Base-by-base conservation (phyloP, 2,888 invertebrate species). In the Lomographa bimaculata region DNA sequence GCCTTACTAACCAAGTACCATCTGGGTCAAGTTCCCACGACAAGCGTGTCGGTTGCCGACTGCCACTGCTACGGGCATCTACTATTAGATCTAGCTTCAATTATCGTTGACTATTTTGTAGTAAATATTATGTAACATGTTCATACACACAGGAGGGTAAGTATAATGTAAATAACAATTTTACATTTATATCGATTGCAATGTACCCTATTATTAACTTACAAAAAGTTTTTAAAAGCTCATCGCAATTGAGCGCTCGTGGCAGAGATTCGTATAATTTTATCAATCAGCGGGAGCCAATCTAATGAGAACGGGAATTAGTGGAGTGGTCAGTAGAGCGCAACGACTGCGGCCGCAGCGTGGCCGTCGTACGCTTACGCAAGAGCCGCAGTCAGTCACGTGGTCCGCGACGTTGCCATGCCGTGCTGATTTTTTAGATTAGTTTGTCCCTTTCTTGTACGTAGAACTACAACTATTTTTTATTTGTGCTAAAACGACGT, bases 21-120 rank as follows among this genome's bases (percentile, higher is more conserved):
- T n/a, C 79, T 87, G 74, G 87, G 87, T 87, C 87, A 87, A 87
- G 87, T 84, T 87, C 86, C 72, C 83, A 77, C 74, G 79, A 72
- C 79, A 71, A 75, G 71, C 80, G 71, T 69, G 72, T 67, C 64
- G 69, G 8, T 24, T 30, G 66, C 69, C 67, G 72, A 64, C 61
- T 57, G 57, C 29, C 23, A n/a, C 16, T 20, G 14, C 41, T 23
- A 8, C 28, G 17, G 8, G 16, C 19, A 19, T 7, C 8, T 7
- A 25, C 12, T 14, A n/a, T n/a, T n/a, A n/a, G n/a, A n/a, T n/a
- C n/a, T n/a, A n/a, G n/a, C n/a, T n/a, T n/a, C n/a, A n/a, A n/a
- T n/a, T n/a, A n/a, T n/a, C n/a, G n/a, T n/a, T n/a, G n/a, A n/a
- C n/a, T n/a, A n/a, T n/a, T n/a, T n/a, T n/a, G n/a, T n/a, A n/a